phyloP scores from a whole-genome alignment of 2,888 invertebrate genomes.

The Antheraea assamensis region DNA sequence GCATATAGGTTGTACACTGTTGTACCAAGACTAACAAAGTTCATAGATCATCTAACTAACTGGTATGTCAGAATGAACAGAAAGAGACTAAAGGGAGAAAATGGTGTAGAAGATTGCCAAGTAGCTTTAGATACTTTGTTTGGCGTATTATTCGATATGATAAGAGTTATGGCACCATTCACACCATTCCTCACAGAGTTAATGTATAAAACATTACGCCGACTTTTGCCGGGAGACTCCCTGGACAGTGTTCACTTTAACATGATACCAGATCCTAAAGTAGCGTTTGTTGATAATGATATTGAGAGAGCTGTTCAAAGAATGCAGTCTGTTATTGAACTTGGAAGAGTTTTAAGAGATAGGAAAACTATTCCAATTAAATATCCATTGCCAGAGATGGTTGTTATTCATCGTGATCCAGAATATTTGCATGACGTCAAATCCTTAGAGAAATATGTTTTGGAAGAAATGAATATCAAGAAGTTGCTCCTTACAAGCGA shows the following conservation, averaged over 20 bases:
- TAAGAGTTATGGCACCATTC: constrained; percentile 97
- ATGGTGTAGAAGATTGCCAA: constrained; percentile 89
- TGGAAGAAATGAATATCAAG: constrained; percentile 96
- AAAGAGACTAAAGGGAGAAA: constrained; percentile 95
- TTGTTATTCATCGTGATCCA: constrained; percentile 95
- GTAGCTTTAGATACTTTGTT: constrained; percentile 94
- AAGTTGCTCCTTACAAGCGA: constrained; percentile 92
- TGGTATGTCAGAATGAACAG: constrained; percentile 99
- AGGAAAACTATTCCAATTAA: constrained; percentile 96
- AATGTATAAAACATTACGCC: constrained; percentile 94
- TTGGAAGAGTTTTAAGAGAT: constrained; percentile 96
- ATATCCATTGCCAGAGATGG: constrained; percentile 97
- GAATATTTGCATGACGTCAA: constrained; percentile 89
- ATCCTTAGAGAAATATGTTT: constrained; percentile 91
- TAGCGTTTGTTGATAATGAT: constrained; percentile 87
- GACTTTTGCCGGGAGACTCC: constrained; percentile 80
- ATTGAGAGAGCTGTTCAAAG: constrained; percentile 95
- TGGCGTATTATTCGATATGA: constrained; percentile 93
- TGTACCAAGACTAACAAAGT: constrained; percentile 95
- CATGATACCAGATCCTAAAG: constrained; percentile 90
- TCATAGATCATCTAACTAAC: constrained; percentile 98
- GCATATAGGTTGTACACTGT: constrained; percentile 97
- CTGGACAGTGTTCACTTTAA: constrained; percentile 95
- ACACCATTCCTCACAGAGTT: constrained; percentile 97
- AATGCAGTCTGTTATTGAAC: constrained; percentile 97